phyloP scores from a whole-genome alignment of 2,113 vertebrate species.

The Charina bottae region DNA sequence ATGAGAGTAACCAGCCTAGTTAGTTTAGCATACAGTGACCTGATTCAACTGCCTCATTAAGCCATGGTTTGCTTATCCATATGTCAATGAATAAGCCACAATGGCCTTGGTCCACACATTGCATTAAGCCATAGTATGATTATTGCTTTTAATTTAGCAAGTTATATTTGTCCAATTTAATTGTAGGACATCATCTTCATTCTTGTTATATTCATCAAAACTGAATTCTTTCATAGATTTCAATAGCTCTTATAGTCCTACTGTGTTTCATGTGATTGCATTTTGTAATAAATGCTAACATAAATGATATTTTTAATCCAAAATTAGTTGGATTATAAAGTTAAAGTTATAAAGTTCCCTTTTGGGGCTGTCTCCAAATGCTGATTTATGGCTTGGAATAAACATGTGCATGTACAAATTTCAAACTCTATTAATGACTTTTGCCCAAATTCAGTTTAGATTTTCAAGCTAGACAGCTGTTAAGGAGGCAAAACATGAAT shows the following conservation, averaged over 20 bases:
- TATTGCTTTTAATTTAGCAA: no score
- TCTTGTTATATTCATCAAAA: background rate
- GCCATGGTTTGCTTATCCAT: no score
- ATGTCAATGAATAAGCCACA: no score
- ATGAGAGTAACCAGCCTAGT: no score
- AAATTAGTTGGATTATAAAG: background rate
- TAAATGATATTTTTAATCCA: background rate
- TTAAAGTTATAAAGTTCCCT: slow-evolving; percentile 27
- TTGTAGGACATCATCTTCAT: background rate
- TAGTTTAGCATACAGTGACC: no score
- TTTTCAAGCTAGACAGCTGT: no score
- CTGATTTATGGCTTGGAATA: background rate
- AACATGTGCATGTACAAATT: background rate
- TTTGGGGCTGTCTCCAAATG: no score
- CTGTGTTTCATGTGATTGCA: background rate
- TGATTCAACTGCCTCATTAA: no score
- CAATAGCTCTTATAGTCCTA: background rate
- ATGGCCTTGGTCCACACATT: no score
- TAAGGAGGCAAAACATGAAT: background rate
- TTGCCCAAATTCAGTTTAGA: background rate
- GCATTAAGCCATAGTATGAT: no score
- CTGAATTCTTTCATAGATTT: background rate
- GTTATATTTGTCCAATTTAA: background rate
- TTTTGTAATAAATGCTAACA: background rate
- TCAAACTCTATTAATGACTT: background rate